Evolutionary conservation across 1,140 invertebrate species (phyloP), one percentile per base, ranked within the genome.

Genomic region (Cyclina sinensis): DNA sequence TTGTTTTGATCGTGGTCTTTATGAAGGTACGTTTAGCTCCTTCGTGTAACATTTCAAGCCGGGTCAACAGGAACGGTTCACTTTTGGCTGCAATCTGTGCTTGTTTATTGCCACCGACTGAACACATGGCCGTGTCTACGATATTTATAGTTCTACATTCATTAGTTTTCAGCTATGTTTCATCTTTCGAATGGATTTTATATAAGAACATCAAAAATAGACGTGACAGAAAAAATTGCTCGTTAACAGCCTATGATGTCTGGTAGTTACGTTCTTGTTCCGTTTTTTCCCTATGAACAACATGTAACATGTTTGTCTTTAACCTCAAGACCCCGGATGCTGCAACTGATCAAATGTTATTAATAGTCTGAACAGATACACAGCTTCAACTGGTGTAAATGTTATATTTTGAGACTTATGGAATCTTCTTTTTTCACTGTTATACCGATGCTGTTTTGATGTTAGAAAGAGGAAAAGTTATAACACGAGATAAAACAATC

Each of bases 401-500:
- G n/a, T 35, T 3, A 65, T 27, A 30, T 7, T 65, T 21, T 65
- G 59, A 11, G 32, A 70, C 65, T 32, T 35, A 37, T 70, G 32
- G 16, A 39, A 70, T 35, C 24, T 24, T 24, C 21, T 54, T 54
- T 7, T 59, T 59, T 4, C 5, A n/a, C n/a, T 65, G 24, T 14
- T 30, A 65, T 65, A 30, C 32, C n/a, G 24, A 30, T 70, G 65
- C 37, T 27, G 3, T 62, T 62, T 70, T 70, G 30, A 27, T 70
- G 14, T 37, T 57, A 57, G 14, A 43, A 43, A 14, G 57, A 9
- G 3, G 18, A 62, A 14, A 70, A 78, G 46, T 78, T 54, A 74
- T 73, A 84, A 24, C 82, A 84, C 24, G 59, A 65, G 35, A 84
- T 54, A 54, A 84, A 84, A 73, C 82, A 84, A 43, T 68, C 62